Percentiles rank a stretch among this genome's conserved stretches.
These are phyloP conservation scores for Phengaris arion DNA, from an alignment of 2,888 invertebrate species.

Conservation along the genomic window DNA sequence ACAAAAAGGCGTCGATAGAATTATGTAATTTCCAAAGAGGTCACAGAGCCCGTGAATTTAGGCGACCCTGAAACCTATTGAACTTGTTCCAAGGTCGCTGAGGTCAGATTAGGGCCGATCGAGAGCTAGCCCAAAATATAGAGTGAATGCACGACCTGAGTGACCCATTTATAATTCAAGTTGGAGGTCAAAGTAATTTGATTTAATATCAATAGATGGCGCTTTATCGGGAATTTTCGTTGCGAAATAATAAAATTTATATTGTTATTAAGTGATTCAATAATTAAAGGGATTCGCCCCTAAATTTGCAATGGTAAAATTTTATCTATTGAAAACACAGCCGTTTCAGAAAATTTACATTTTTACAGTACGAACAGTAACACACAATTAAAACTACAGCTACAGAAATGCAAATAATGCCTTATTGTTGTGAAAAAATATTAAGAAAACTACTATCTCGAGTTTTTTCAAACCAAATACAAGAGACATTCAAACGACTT, in stretches of 20 bases:
- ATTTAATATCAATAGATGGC: slow-evolving; percentile 43
- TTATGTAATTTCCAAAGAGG: slow-evolving; percentile 31
- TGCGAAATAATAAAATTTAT: neutral
- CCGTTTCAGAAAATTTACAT: neutral
- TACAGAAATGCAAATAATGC: slow-evolving; percentile 21
- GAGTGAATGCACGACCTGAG: slow-evolving; percentile 46
- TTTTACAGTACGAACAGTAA: slow-evolving; percentile 2
- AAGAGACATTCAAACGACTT: slow-evolving; percentile 28
- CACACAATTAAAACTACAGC: slow-evolving; percentile 22
- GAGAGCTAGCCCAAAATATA: slow-evolving; percentile 63
- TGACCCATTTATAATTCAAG: slow-evolving; percentile 61
- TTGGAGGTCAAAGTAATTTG: slow-evolving; percentile 52
- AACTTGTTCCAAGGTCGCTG: slow-evolving; percentile 59
- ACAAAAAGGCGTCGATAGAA: neutral
- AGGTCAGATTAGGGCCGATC: slow-evolving; percentile 63
- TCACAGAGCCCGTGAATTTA: slow-evolving; percentile 38
- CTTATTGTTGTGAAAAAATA: slow-evolving; percentile 25
- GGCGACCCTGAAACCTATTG: slow-evolving; percentile 51
- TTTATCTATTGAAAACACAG: neutral
- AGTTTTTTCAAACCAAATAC: slow-evolving; percentile 20
- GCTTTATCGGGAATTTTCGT: slow-evolving; percentile 13
- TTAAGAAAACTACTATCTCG: slow-evolving; percentile 15
- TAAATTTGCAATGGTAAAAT: neutral
- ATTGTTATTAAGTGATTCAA: neutral
- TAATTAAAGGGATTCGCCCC: neutral